Evolutionary conservation across 2,113 vertebrate genomes (phyloP), one percentile per base, ranked within the genome.

Genomic region (Microtus ochrogaster): DNA sequence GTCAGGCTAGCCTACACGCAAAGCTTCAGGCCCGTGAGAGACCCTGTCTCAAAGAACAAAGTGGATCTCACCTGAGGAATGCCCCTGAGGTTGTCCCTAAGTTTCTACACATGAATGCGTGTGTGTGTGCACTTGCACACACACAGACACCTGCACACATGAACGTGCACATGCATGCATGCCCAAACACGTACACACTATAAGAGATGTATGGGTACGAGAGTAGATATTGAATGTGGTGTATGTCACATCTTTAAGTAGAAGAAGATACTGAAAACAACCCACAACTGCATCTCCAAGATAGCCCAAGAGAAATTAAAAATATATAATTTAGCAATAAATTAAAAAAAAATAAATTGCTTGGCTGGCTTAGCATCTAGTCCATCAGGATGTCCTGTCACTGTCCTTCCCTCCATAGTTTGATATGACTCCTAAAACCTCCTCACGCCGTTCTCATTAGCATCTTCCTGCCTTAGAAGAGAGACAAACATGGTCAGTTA

Each of bases 381-480:
- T 30, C 10, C 1, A 16, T 19, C 5, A 0, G 17, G 55, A 24
- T 33, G 33, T 17, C 63, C 72, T 52, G 52, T 78, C 13, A 0
- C 24, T 61, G 24, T 10, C 30, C 44, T 72, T 84, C 28, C n/a
- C 7, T 0, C 1, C 8, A 19, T 4, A 1, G 58, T 47, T 44
- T 17, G 41, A 44, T 21, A 0, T n/a, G 39, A 33, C n/a, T 21
- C 5, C 3, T 7, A 3, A 2, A 8, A 5, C 73, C 39, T 49
- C 52, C 10, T 5, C 2, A 0, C 0, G 49, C 21, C 0, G 0
- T 22, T 36, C 0, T 63, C 19, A 6, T 39, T 12, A 7, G 63
- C 19, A 22, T 70, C 78, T 86, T 70, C 55, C 49, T 52, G 33
- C 22, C 10, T 11, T 5, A n/a, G 74, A 8, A 19, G 68, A 83